Conservation (phyloP, 2,113 vertebrate species). For the Limanda limanda region DNA sequence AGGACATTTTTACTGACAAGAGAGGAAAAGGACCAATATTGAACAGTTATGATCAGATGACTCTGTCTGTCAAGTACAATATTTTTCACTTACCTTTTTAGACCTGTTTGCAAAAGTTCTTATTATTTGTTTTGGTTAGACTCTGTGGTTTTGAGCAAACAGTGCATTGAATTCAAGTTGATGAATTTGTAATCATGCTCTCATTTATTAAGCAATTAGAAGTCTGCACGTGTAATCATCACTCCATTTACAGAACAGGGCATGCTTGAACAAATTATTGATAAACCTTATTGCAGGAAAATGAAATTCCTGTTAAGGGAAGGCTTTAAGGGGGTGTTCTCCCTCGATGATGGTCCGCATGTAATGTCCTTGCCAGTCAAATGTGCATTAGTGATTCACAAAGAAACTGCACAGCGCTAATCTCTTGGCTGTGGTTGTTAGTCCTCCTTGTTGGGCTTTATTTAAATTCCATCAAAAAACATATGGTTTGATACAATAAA, state of each 20-base stretch:
- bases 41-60: conserved; percentile 31
- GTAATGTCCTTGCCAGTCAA: conserved; percentile 49
- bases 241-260: conserved; percentile 61
- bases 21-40: conserved; percentile 18
- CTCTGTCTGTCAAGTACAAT: conserved; percentile 27
- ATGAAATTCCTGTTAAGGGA: conserved; percentile 50
- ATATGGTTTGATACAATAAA: conserved; percentile 34
- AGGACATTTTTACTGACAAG: conserved; percentile 10
- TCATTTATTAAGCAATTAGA: conserved; percentile 67
- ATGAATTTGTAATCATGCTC: conserved; percentile 55
- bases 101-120: conserved; percentile 11
- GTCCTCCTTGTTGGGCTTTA: conserved; percentile 3
- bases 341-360: conserved; percentile 23
- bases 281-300: conserved; percentile 62
- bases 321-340: conserved; percentile 28
- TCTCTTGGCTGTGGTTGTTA: conserved; percentile 31
- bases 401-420: conserved; percentile 25
- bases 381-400: conserved; percentile 28
- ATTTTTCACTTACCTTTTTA: conserved; percentile 17
- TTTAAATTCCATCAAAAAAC: conserved; percentile 47
- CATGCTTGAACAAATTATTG: conserved; percentile 74
- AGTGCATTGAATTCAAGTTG: conserved; percentile 23
- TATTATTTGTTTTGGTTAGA: conserved; percentile 9
- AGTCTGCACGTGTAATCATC: conserved; percentile 65
- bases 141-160: conserved; percentile 41